Conservation (phyloP, 1,140 invertebrate genomes). For the Achatina immaculata region DNA sequence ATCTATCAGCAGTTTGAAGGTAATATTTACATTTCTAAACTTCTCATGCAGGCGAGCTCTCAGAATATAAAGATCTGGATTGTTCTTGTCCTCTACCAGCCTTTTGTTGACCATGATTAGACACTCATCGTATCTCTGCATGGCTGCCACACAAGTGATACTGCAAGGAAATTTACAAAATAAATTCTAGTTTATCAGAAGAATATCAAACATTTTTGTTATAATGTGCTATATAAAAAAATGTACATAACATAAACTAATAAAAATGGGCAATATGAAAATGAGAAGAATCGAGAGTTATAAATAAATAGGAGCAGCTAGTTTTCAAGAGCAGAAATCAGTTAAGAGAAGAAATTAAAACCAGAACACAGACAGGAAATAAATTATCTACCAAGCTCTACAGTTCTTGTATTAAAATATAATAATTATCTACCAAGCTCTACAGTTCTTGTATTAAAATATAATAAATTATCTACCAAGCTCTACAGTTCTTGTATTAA, state of each 20-base stretch:
- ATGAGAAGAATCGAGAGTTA: no score
- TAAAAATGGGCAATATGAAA: no score
- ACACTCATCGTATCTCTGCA: constrained; percentile 67
- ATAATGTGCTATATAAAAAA: not conserved
- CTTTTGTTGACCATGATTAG: constrained; percentile 67
- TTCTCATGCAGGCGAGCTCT: constrained; percentile 67
- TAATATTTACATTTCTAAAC: constrained; percentile 67
- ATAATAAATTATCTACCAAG: no score
- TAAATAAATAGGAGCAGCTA: not conserved
- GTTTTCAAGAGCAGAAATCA: not conserved
- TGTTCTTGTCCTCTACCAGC: constrained; percentile 62
- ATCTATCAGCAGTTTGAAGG: no score
- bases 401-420: no score
- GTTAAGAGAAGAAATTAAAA: constrained; percentile 6
- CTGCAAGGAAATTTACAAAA: constrained; percentile 48
- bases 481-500: no score
- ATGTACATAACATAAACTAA: no score
- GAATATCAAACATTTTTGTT: not conserved
- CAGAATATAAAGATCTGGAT: constrained; percentile 69
- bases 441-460: no score
- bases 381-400: no score
- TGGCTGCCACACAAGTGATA: constrained; percentile 67
- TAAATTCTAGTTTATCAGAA: not conserved
- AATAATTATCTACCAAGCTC: no score
- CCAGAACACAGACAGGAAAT: no score